phyloP scores from a whole-genome alignment of 2,888 invertebrate genomes.

The Parnassius mnemosyne region DNA sequence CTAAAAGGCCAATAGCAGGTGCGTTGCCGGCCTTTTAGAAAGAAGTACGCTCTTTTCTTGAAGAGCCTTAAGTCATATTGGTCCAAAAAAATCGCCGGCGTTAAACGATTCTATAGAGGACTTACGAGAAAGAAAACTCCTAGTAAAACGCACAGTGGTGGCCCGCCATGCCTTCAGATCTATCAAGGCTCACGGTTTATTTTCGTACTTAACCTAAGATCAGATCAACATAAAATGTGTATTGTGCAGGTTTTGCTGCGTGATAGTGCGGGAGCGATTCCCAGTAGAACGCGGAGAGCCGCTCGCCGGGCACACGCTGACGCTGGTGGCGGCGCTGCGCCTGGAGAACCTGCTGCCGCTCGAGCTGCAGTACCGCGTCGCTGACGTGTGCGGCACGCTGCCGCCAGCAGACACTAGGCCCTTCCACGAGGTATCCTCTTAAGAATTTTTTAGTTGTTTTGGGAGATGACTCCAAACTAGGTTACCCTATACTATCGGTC shows the following conservation, averaged over 20 bases:
- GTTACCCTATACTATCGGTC: too few species aligned
- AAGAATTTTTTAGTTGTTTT: too few species aligned
- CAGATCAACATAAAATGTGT: not conserved
- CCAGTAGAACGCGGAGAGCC: slow-evolving; percentile 82
- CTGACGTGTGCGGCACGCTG: slow-evolving; percentile 47
- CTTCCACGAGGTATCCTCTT: slow-evolving; percentile 56
- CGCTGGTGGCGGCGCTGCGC: slow-evolving; percentile 90
- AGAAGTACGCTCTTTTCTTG: too few species aligned
- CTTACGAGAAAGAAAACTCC: too few species aligned
- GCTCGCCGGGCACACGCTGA: slow-evolving; percentile 93
- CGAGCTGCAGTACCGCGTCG: slow-evolving; percentile 83
- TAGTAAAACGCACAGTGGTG: too few species aligned
- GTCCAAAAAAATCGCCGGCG: too few species aligned
- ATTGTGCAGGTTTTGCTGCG: slow-evolving; percentile 86
- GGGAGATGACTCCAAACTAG: too few species aligned
- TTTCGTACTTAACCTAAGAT: not conserved
- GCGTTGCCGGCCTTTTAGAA: too few species aligned
- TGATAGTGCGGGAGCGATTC: slow-evolving; percentile 89
- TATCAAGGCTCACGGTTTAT: not conserved
- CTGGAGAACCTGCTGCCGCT: slow-evolving; percentile 94
- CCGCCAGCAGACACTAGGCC: slow-evolving; percentile 60
- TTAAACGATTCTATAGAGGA: too few species aligned
- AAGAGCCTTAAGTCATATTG: too few species aligned
- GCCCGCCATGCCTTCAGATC: too few species aligned
- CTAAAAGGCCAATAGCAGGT: too few species aligned